A percentile compares a stretch with the other conserved stretches of the same genome.
Evolutionary conservation across 2,113 vertebrate genomes (phyloP).

Genomic region (Struthidea cinerea): DNA sequence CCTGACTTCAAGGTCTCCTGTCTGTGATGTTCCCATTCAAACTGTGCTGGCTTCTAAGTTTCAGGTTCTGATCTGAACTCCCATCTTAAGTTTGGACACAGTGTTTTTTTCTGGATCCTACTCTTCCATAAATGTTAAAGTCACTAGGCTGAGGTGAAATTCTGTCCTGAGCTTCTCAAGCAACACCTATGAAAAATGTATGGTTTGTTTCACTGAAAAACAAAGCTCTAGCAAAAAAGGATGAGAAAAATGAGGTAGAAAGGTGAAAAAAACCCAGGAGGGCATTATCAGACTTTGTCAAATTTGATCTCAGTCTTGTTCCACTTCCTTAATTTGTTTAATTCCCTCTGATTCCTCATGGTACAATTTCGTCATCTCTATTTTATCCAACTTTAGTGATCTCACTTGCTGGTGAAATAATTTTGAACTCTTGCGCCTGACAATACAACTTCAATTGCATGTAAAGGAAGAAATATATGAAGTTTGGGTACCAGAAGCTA

Average conservation of each 20-base stretch:
- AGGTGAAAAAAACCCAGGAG: not conserved
- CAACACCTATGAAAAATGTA: not conserved
- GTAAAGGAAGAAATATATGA: not conserved
- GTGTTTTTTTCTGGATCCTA: not conserved
- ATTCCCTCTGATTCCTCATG: not conserved
- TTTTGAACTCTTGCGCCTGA: constrained; percentile 15
- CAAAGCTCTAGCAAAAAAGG: not conserved
- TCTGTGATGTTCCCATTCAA: not conserved
- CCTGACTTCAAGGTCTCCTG: not conserved
- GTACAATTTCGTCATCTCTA: not conserved
- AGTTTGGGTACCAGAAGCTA: constrained; percentile 14
- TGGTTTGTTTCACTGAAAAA: not conserved
- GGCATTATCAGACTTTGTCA: not conserved
- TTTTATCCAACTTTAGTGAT: not conserved
- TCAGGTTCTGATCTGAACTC: not conserved
- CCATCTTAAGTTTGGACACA: not conserved
- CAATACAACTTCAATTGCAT: not conserved
- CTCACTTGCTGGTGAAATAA: not conserved
- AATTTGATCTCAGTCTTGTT: not conserved
- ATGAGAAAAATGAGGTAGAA: not conserved
- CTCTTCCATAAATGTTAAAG: not conserved
- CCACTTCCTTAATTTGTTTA: not conserved
- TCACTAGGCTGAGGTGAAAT: not conserved
- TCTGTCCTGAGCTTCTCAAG: not conserved
- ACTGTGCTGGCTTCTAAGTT: not conserved